Evolutionary conservation across 2,113 vertebrate species (phyloP).

Genomic region (Brienomyrus brachyistius): DNA sequence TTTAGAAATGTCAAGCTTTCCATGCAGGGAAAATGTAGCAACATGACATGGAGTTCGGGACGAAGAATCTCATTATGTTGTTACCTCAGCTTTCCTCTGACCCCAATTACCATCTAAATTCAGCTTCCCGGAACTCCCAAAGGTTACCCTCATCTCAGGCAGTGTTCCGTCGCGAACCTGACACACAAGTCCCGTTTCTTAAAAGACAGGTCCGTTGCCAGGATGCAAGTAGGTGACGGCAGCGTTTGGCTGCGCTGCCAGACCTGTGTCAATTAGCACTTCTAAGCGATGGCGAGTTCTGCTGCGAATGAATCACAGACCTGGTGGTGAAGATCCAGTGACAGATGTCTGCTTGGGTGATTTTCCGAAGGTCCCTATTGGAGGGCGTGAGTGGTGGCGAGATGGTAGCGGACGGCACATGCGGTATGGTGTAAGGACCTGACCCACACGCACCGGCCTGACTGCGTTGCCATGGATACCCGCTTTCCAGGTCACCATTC

Average conservation of each 20-base stretch:
- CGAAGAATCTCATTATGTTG: constrained; percentile 10
- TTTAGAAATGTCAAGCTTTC: constrained; percentile 10
- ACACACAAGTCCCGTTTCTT: constrained; percentile 3
- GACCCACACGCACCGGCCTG: background rate
- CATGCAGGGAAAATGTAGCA: background rate
- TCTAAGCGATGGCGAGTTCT: background rate
- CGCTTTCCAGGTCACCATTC: background rate
- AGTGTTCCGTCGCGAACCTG: background rate
- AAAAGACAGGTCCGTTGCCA: constrained; percentile 4
- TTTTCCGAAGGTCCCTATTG: background rate
- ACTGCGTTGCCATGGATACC: background rate
- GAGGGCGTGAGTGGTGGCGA: background rate
- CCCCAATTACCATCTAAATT: constrained; percentile 18
- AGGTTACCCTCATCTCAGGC: constrained; percentile 7
- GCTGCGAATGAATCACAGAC: background rate
- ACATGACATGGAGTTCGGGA: background rate
- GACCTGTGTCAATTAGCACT: constrained; percentile 12
- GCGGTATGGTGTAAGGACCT: background rate
- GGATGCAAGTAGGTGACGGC: background rate
- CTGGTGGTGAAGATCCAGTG: background rate
- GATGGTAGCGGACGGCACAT: background rate
- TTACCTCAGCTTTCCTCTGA: constrained; percentile 12
- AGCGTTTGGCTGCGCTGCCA: background rate
- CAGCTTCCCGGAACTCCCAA: constrained; percentile 14
- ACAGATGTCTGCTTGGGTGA: background rate